phyloP scores from a whole-genome alignment of 2,888 invertebrate genomes.

The Coecobrya sp. region DNA sequence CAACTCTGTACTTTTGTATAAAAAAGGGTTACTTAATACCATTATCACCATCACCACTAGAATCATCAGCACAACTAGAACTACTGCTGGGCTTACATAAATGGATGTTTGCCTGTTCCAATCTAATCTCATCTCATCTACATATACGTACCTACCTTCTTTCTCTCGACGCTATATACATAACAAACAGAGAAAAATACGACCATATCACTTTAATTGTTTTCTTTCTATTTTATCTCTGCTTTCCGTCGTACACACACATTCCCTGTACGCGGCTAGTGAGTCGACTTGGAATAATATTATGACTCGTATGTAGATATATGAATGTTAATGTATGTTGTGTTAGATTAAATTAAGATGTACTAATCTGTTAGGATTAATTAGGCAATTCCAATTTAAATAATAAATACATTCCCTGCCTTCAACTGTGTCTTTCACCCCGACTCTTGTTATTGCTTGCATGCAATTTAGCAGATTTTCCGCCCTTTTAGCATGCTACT shows the following conservation, averaged over 20 bases:
- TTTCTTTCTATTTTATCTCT: not conserved
- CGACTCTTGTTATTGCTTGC: not conserved
- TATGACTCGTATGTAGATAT: not conserved
- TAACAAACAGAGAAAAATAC: not conserved
- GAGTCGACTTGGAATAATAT: not conserved
- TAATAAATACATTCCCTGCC: not conserved
- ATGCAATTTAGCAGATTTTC: slow-evolving; percentile 22
- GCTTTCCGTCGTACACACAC: not conserved
- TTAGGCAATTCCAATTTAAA: slow-evolving; percentile 43
- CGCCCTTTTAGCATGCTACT: slow-evolving; percentile 27
- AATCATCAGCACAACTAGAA: not conserved
- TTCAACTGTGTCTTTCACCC: not conserved
- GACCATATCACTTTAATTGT: slow-evolving; percentile 22
- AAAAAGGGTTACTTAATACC: slow-evolving; percentile 50
- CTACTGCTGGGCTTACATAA: slow-evolving; percentile 7
- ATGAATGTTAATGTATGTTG: not conserved
- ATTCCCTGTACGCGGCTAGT: not conserved
- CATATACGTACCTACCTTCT: not conserved
- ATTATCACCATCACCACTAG: slow-evolving; percentile 25
- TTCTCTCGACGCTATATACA: not conserved
- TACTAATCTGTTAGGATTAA: slow-evolving; percentile 42
- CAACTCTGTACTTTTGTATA: slow-evolving; percentile 5
- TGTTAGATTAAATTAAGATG: slow-evolving; percentile 44
- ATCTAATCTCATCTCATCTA: slow-evolving; percentile 50
- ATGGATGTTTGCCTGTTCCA: not conserved